phyloP scores from a whole-genome alignment of 2,113 vertebrate genomes.

The Leptodactylus fuscus region DNA sequence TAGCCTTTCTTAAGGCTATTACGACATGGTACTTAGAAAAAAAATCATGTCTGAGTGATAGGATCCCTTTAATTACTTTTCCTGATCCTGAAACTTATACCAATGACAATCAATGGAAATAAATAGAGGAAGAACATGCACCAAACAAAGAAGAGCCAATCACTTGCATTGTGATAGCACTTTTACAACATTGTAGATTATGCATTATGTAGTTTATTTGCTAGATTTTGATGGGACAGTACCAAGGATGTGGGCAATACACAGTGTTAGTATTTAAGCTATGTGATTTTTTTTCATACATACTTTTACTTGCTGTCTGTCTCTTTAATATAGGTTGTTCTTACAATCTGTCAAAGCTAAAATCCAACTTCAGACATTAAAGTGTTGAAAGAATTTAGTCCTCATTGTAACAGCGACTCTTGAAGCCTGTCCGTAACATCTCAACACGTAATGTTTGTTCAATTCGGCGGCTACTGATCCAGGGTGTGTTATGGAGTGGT shows the following conservation, averaged over 20 bases:
- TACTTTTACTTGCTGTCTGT: neutral
- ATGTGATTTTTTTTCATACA: neutral
- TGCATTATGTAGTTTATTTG: too few species aligned
- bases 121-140: too few species aligned
- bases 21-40: too few species aligned
- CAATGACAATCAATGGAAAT: too few species aligned
- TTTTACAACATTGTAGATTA: too few species aligned
- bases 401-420: neutral
- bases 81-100: too few species aligned
- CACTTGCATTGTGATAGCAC: too few species aligned
- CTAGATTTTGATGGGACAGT: too few species aligned
- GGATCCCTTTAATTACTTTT: too few species aligned
- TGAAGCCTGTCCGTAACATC: neutral
- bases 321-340: neutral
- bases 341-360: neutral
- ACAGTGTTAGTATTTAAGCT: neutral
- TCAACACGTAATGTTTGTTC: neutral
- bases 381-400: neutral
- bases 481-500: neutral
- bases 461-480: neutral
- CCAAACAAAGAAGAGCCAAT: too few species aligned
- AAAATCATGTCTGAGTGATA: too few species aligned
- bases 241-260: neutral
- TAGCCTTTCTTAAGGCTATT: too few species aligned
- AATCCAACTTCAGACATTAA: neutral